A percentile compares a stretch with the other conserved stretches of the same genome.
These are phyloP conservation scores for Scrobipalpa atriplicella DNA, from an alignment of 2,888 invertebrate genomes.

Conservation along the genomic window DNA sequence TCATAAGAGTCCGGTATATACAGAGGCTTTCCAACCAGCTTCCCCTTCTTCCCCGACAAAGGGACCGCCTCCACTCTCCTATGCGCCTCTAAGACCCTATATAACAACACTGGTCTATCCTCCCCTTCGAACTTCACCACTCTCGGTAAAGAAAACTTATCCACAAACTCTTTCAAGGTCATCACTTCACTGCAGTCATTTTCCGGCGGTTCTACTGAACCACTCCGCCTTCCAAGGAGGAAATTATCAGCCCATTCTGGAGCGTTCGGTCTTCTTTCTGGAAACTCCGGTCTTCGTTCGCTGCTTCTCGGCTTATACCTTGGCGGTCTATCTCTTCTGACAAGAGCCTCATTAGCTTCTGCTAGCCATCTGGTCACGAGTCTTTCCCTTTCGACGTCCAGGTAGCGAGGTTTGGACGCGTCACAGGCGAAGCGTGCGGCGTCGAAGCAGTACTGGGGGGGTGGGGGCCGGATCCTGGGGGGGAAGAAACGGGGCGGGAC, in stretches of 20 bases:
- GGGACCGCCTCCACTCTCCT: slow-evolving; percentile 85
- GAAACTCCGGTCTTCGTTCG: slow-evolving; percentile 75
- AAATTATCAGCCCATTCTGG: slow-evolving; percentile 78
- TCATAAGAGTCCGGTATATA: slow-evolving; percentile 86
- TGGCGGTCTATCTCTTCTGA: slow-evolving; percentile 71
- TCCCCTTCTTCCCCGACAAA: slow-evolving; percentile 80
- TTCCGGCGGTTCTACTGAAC: slow-evolving; percentile 72
- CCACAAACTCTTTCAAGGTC: slow-evolving; percentile 82
- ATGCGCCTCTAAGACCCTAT: slow-evolving; percentile 84
- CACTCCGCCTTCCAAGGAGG: slow-evolving; percentile 66
- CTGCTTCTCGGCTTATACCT: slow-evolving; percentile 75
- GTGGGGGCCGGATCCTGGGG: slow-evolving; percentile 73
- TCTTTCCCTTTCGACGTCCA: slow-evolving; percentile 76
- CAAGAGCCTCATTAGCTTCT: slow-evolving; percentile 77
- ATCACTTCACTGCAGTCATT: slow-evolving; percentile 76
- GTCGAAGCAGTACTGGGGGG: slow-evolving; percentile 80
- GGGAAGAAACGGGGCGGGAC: slow-evolving; percentile 76
- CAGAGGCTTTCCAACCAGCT: slow-evolving; percentile 81
- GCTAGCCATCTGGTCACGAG: slow-evolving; percentile 78
- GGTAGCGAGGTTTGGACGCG: slow-evolving; percentile 74
- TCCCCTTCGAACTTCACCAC: slow-evolving; percentile 82
- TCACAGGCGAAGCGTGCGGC: slow-evolving; percentile 80
- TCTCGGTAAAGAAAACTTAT: slow-evolving; percentile 83
- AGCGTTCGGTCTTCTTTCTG: slow-evolving; percentile 64
- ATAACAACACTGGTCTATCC: slow-evolving; percentile 84